Base-by-base conservation (phyloP, 2,888 invertebrate genomes). In the Leucozona laternaria region DNA sequence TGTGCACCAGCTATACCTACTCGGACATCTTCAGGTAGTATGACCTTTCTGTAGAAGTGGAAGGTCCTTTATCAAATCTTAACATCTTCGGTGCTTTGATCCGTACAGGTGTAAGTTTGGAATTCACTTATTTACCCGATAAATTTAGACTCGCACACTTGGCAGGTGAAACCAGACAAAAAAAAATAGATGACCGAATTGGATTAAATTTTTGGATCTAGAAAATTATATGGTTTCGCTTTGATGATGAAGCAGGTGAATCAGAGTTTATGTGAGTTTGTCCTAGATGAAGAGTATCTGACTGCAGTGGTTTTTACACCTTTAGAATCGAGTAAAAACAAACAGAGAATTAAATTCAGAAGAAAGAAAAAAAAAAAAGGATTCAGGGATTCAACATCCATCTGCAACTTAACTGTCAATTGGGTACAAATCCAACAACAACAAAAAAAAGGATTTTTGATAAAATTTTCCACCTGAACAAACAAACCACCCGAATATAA, bases 41-140 rank as follows among this genome's bases (percentile, higher is more conserved):
- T 58, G 20, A 15, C 58, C 58, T 20, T 28, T 28, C 4, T 8
- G 4, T 8, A 3, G 8, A 31, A 53, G 10, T 37, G 15, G 6
- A 50, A 76, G 57, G 20, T 81, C 81, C 85, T 57, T 81, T 48
- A 81, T 86, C 81, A 86, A 78, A 81, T 75, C 73, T 53, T 72
- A 71, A 17, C 66, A 71, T 66, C 43, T 50, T 76, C 50, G 48
- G 64, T 76, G 20, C 77, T 80, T 72, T 77, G 77, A 78, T 78
- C 57, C 15, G 37, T 86, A 78, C 86, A 86, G 86, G 82, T 86
- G 86, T 82, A 86, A 82, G 66, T 75, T 78, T 66, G 15, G 13
- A 75, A 81, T 81, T 55, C 64, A 78, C 73, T 78, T 86, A 70
- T 78, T 70, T 58, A 50, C 17, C 0, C 40, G 64, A 79, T 75